phyloP scores from a whole-genome alignment of 2,113 vertebrate species.

The Syrrhaptes paradoxus region DNA sequence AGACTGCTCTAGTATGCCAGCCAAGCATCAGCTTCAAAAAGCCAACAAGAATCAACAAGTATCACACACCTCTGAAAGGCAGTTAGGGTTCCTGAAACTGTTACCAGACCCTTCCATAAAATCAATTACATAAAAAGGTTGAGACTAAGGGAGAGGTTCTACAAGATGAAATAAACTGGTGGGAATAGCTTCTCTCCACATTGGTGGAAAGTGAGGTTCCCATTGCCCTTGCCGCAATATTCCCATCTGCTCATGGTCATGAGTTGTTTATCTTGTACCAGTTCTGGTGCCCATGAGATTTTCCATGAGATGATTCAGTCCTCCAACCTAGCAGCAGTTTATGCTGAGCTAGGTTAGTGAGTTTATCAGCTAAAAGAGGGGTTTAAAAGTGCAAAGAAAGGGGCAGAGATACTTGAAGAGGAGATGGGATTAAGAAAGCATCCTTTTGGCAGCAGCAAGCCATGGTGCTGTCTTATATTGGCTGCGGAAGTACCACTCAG shows the following conservation, averaged over 20 bases:
- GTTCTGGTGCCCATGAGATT: neutral
- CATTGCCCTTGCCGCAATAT: neutral
- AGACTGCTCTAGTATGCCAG: neutral
- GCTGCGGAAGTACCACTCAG: neutral
- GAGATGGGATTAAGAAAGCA: neutral
- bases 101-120: neutral
- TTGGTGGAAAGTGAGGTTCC: neutral
- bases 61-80: neutral
- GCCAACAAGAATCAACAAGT: neutral
- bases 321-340: neutral
- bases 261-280: neutral
- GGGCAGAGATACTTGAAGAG: neutral
- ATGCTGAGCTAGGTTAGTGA: neutral
- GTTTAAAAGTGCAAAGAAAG: neutral
- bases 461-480: neutral
- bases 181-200: neutral
- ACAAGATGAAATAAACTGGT: neutral
- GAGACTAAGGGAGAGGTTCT: neutral
- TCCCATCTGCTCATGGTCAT: fast-evolving
- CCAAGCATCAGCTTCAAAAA: neutral
- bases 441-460: neutral
- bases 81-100: neutral
- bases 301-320: neutral
- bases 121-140: neutral
- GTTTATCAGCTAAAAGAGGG: neutral